These are phyloP conservation scores for Strongylocentrotus purpuratus DNA, from an alignment of 35 echinoderm and acorn worm genomes.

Conservation along the genomic window DNA sequence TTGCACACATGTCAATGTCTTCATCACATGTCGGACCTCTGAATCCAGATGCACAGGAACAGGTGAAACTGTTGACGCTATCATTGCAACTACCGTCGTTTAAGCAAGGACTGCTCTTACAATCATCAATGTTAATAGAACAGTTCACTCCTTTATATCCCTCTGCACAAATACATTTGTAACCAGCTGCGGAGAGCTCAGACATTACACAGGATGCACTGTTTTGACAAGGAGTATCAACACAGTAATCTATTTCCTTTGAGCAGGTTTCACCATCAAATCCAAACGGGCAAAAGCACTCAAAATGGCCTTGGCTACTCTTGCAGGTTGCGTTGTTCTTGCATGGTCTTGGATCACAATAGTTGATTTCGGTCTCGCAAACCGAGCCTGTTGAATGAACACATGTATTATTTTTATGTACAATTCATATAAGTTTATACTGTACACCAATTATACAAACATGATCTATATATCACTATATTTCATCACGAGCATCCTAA, in stretches of 20 bases:
- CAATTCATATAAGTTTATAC: no score
- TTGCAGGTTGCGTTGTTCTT: not conserved
- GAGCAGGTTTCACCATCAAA: conserved; percentile 8
- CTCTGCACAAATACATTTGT: not conserved
- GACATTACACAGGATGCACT: conserved; percentile 7
- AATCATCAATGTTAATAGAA: not conserved
- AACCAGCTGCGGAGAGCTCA: not conserved
- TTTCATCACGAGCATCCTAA: no score
- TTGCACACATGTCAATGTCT: conserved; percentile 26
- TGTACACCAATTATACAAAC: no score
- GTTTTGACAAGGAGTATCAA: not conserved
- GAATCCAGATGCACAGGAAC: not conserved
- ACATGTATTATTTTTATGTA: no score
- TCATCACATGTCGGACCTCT: conserved; percentile 8
- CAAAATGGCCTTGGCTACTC: not conserved
- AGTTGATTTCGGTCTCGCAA: conserved; percentile 21
- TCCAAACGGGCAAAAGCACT: conserved; percentile 21
- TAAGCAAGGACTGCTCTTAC: conserved; percentile 22
- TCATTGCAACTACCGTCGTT: not conserved
- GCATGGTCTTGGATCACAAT: conserved; percentile 8
- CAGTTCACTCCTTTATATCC: not conserved
- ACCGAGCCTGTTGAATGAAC: not conserved
- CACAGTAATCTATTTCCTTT: conserved; percentile 14
- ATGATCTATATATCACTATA: no score
- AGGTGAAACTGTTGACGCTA: not conserved